Evolutionary conservation across 2,113 vertebrate genomes (phyloP).

Genomic region (Hypocryptadius cinnamomeus): DNA sequence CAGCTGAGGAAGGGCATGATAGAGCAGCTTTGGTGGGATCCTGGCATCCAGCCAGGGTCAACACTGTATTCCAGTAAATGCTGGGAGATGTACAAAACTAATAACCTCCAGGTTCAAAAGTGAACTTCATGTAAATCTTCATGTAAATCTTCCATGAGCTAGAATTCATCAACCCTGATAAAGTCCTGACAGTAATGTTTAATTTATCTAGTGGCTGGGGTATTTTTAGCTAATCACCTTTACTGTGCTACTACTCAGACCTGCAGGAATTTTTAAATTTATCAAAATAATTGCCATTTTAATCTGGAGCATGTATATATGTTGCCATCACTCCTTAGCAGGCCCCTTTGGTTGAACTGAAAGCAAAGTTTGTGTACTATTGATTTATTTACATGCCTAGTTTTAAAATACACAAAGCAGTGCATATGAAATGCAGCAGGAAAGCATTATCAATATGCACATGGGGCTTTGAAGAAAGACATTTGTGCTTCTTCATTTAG

Average conservation of each 20-base stretch:
- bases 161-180: background rate
- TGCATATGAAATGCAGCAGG: background rate
- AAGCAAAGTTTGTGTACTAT: background rate
- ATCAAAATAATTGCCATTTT: background rate
- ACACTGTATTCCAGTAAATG: background rate
- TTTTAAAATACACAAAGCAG: background rate
- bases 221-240: background rate
- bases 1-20: background rate
- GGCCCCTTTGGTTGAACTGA: background rate
- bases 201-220: background rate
- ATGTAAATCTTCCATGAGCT: background rate
- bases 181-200: background rate
- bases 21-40: background rate
- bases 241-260: background rate
- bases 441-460: background rate
- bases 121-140: background rate
- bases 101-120: background rate
- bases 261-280: background rate
- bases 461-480: background rate
- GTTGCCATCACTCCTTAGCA: background rate
- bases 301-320: fast-evolving
- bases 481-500: background rate
- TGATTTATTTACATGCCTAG: background rate
- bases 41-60: background rate
- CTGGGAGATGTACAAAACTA: background rate